Conservation (phyloP, 2,888 invertebrate genomes). For the Sicus ferrugineus region DNA sequence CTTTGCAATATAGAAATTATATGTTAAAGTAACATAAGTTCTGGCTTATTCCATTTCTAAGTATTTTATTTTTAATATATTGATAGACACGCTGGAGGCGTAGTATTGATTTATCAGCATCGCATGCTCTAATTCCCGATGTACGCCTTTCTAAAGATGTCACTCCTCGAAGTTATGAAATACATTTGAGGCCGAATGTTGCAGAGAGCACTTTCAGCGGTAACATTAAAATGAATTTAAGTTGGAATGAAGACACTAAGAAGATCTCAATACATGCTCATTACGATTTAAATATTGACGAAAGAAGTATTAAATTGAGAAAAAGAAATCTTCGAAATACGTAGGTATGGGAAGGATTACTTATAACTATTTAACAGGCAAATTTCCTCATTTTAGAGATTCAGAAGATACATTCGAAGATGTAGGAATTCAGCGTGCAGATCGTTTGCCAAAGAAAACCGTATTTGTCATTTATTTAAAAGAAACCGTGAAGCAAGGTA, state of each 20-base stretch:
- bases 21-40: neutral
- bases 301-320: constrained; percentile 66
- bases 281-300: constrained; percentile 70
- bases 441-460: constrained; percentile 70
- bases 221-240: constrained; percentile 73
- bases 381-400: constrained; percentile 15
- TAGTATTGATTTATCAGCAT: constrained; percentile 78
- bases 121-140: constrained; percentile 72
- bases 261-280: constrained; percentile 74
- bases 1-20: neutral
- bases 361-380: neutral
- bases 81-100: constrained; percentile 63
- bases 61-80: neutral
- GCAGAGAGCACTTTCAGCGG: constrained; percentile 74
- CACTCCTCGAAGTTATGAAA: constrained; percentile 72
- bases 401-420: constrained; percentile 41
- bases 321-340: constrained; percentile 50
- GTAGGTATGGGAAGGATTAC: constrained; percentile 47
- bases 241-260: constrained; percentile 71
- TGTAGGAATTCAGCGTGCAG: constrained; percentile 60
- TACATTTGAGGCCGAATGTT: constrained; percentile 74
- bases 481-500: constrained; percentile 67
- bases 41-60: neutral
- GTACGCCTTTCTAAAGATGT: constrained; percentile 71
- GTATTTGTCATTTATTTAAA: constrained; percentile 71